Evolutionary conservation across 2,888 invertebrate genomes (phyloP), one percentile per base, ranked within the genome.

Genomic region (Barypeithes pellucidus): DNA sequence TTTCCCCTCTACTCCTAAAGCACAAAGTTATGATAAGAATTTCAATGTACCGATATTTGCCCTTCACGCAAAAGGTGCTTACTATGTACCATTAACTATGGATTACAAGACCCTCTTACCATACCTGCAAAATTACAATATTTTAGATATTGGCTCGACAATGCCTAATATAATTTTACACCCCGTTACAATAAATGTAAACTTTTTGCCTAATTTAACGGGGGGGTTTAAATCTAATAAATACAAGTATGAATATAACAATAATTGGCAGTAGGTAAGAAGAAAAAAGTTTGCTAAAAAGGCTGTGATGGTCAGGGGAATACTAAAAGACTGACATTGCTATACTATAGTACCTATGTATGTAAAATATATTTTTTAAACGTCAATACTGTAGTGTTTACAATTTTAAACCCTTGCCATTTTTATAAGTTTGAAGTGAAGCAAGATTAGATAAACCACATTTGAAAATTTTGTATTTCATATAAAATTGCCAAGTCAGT

Each of bases 161-260:
- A 88, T 88, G 20, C 88, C 90, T 0, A 87, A 89, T 39, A 89
- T 90, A 18, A 89, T 93, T 1, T 86, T 96, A 36, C 96, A 96
- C 86, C 95, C 96, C 2, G 94, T 96, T 78, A 95, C 95, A 71
- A 96, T 96, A 73, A 94, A 94, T 83, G 96, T 96, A n/a, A 94
- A 94, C 86, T 95, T 94, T 79, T 84, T 86, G 69, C 84, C 82
- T 8, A 79, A 77, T 54, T 67, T 41, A 43, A 72, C 36, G 29
- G 52, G 36, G n/a, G 36, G 18, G 8, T 39, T 61, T 24, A 61
- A 70, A 36, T 12, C n/a, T 8, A 47, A 39, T 39, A 70, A 67
- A 36, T 74, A 61, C 45, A 70, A 62, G 29, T 71, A 71, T 43
- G 74, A 75, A 52, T 75, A 29, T 45, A 71, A 75, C 24, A 75